Evolutionary conservation across 2,888 invertebrate genomes (phyloP).

Genomic region (Zeuzera pyrina): DNA sequence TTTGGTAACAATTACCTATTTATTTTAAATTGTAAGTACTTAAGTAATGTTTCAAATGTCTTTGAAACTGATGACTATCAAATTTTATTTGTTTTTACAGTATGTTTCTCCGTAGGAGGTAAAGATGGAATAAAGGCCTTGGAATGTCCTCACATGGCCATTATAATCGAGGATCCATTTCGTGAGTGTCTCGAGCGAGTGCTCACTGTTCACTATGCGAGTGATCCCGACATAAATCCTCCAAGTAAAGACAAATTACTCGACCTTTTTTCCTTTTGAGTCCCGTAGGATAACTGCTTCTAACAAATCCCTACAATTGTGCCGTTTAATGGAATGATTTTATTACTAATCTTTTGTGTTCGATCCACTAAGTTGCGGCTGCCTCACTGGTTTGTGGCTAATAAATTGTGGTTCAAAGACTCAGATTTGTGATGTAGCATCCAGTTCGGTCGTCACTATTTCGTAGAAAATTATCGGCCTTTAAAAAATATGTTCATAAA

Average conservation of each 20-base stretch:
- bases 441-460: too few relatives aligned
- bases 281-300: slow-evolving; percentile 47
- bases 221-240: slow-evolving; percentile 56
- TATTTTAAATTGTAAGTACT: too few relatives aligned
- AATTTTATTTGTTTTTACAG: too few relatives aligned
- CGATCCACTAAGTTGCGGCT: slow-evolving; percentile 4
- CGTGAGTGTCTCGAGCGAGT: slow-evolving; percentile 22
- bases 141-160: slow-evolving; percentile 21
- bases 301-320: slow-evolving; percentile 42
- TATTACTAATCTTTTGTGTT: slow-evolving; percentile 27
- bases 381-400: too few relatives aligned
- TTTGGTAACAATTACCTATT: too few relatives aligned
- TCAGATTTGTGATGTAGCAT: too few relatives aligned
- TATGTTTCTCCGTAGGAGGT: slow-evolving; percentile 2
- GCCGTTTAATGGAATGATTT: slow-evolving; percentile 57
- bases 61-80: too few relatives aligned
- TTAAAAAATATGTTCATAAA: too few relatives aligned
- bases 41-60: too few relatives aligned
- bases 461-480: too few relatives aligned
- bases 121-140: slow-evolving; percentile 5
- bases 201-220: slow-evolving; percentile 29
- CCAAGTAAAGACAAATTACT: slow-evolving; percentile 63
- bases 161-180: slow-evolving; percentile 39
- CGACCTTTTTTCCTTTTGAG: slow-evolving; percentile 54
- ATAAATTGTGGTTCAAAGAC: too few relatives aligned